phyloP scores from a whole-genome alignment of 2,113 vertebrate genomes.

The Scolopax mira region DNA sequence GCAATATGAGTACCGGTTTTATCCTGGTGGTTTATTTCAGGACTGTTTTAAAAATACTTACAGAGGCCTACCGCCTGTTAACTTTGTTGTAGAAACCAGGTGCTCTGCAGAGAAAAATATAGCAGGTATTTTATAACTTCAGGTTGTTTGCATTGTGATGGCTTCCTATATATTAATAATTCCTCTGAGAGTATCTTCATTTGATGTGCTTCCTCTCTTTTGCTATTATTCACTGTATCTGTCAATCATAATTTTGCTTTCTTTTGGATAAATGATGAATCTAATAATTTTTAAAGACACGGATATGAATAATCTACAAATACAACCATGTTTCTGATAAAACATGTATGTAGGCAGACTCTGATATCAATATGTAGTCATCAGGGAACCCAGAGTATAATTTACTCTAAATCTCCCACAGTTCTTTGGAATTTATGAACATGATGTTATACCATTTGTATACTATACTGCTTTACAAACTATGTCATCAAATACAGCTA shows the following conservation, averaged over 20 bases:
- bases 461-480: neutral
- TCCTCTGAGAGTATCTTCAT: neutral
- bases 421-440: neutral
- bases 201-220: neutral
- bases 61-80: neutral
- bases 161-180: neutral
- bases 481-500: neutral
- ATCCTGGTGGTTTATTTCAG: neutral
- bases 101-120: neutral
- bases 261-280: neutral
- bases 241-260: neutral
- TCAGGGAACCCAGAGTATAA: neutral
- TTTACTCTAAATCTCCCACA: neutral
- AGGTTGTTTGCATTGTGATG: neutral
- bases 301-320: neutral
- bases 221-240: neutral
- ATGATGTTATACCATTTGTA: neutral
- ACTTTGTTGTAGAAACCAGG: neutral
- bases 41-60: neutral
- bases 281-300: neutral
- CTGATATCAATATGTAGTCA: neutral
- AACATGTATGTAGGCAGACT: neutral
- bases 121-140: neutral
- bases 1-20: neutral
- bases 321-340: neutral